phyloP scores from a whole-genome alignment of 2,797 vertebrate species.

The Sorex maritimensis region DNA sequence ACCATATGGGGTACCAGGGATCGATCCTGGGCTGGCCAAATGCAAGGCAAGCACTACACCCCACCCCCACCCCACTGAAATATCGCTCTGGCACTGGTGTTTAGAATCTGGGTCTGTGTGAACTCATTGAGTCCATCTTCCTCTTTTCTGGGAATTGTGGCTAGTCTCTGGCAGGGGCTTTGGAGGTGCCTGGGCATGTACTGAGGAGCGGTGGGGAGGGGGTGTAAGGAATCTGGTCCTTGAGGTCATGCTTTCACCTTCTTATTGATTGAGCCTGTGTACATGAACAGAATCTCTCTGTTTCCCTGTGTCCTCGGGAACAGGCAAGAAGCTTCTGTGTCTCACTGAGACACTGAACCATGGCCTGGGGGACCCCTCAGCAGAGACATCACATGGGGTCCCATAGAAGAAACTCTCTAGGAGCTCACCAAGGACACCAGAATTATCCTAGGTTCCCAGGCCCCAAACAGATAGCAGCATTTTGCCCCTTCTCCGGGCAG shows the following conservation, averaged over 20 bases:
- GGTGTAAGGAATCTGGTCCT: neutral
- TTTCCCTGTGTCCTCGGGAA: neutral
- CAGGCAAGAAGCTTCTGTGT: neutral
- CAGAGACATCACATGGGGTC: neutral
- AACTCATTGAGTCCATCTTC: slow-evolving; percentile 8
- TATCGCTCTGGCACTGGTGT: too few species aligned
- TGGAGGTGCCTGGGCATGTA: neutral
- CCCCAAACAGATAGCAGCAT: neutral
- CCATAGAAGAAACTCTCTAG: neutral
- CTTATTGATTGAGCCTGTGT: neutral
- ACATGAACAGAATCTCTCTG: neutral
- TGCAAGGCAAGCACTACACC: too few species aligned
- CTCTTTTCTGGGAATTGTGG: neutral
- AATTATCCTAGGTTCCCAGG: neutral
- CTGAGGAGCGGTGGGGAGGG: neutral
- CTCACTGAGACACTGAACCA: neutral
- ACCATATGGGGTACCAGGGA: too few species aligned
- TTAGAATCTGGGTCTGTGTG: slow-evolving; percentile 2
- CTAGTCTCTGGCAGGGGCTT: slow-evolving; percentile 15
- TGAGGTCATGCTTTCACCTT: neutral
- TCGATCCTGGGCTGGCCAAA: too few species aligned
- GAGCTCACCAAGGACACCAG: neutral
- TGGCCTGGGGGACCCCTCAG: neutral
- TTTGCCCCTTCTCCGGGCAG: too few species aligned
- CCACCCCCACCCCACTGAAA: too few species aligned